These are phyloP conservation scores for Acrobasis consociella DNA, from an alignment of 2,888 invertebrate genomes.

Conservation along the genomic window DNA sequence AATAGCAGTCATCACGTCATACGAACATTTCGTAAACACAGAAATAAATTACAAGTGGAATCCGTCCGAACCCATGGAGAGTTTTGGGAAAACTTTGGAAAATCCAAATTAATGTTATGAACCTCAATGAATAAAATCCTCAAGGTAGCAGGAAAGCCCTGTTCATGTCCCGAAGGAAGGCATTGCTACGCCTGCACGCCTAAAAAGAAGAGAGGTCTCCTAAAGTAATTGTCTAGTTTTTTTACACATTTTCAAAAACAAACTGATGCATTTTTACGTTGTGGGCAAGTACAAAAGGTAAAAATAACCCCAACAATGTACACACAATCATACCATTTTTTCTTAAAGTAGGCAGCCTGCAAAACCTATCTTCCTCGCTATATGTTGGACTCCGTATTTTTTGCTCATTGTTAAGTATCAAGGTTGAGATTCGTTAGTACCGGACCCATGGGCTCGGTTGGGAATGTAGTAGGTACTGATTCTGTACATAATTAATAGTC, in stretches of 20 bases:
- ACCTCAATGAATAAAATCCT: constrained; percentile 43
- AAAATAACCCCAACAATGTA: constrained; percentile 8
- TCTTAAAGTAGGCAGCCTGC: too few relatives aligned
- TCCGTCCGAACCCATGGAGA: too few relatives aligned
- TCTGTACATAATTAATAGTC: too few relatives aligned
- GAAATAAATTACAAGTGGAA: constrained; percentile 1
- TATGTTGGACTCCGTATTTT: too few relatives aligned
- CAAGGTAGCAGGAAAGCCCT: constrained; percentile 35
- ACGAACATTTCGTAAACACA: not conserved
- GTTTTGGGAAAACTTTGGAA: not conserved
- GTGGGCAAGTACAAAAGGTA: constrained; percentile 47
- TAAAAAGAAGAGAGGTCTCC: constrained; percentile 29
- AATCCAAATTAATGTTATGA: constrained; percentile 30
- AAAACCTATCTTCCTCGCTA: too few relatives aligned
- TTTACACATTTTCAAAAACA: constrained; percentile 21
- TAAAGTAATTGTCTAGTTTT: constrained; percentile 41
- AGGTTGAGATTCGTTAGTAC: too few relatives aligned
- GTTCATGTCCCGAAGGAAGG: constrained; percentile 39
- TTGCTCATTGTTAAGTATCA: too few relatives aligned
- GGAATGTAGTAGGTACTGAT: too few relatives aligned
- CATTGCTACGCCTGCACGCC: constrained; percentile 33
- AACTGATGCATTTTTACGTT: constrained; percentile 37
- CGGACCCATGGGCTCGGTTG: too few relatives aligned
- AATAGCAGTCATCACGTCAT: not conserved
- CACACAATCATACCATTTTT: too few relatives aligned